Evolutionary conservation across 2,888 invertebrate species (phyloP).

Genomic region (Sinhomidia bicolor): DNA sequence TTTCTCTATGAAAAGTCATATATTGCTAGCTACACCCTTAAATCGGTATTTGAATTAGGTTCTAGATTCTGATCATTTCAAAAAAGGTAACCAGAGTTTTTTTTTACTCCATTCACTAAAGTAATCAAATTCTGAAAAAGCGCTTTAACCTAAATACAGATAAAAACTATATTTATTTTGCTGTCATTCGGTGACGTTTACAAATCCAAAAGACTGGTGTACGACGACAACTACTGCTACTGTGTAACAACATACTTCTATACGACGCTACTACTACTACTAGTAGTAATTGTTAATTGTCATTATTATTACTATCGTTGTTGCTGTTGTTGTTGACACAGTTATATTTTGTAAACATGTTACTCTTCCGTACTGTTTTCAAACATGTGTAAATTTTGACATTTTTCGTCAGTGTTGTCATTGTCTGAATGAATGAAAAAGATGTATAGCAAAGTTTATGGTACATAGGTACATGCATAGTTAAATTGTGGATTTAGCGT

Average conservation of each 20-base stretch:
- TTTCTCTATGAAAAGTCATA: too few species aligned
- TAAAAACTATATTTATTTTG: background rate
- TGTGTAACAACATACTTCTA: background rate
- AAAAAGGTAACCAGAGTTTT: too few species aligned
- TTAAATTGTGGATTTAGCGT: too few species aligned
- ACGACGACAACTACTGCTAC: background rate
- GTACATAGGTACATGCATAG: too few species aligned
- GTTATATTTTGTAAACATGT: background rate
- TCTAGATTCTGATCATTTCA: too few species aligned
- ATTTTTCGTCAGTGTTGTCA: background rate
- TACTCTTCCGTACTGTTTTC: background rate
- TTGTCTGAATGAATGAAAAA: background rate
- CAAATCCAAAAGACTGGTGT: conserved; percentile 70
- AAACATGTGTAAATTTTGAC: background rate
- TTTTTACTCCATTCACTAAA: too few species aligned
- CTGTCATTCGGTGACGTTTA: background rate
- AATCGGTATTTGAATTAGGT: too few species aligned
- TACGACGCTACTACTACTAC: background rate
- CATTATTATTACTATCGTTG: background rate
- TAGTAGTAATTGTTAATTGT: background rate
- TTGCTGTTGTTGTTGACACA: background rate
- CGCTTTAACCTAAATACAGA: too few species aligned
- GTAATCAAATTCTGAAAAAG: too few species aligned
- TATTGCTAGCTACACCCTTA: too few species aligned
- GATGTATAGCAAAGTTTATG: too few species aligned